Conservation (phyloP, 2,113 vertebrate species). For the Numida meleagris region DNA sequence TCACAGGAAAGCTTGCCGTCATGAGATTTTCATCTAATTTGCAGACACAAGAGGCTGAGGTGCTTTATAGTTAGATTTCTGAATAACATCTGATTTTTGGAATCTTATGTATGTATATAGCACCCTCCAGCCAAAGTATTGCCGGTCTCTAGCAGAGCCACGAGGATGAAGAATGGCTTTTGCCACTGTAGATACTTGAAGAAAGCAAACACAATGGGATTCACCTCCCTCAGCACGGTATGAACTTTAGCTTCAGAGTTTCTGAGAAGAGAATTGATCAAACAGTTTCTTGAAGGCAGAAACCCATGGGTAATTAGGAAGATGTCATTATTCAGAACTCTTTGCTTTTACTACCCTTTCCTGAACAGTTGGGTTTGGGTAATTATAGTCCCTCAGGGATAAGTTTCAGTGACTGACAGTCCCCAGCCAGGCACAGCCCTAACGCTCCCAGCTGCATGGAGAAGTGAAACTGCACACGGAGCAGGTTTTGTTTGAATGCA, state of each 20-base stretch:
- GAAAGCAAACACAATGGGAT: not conserved
- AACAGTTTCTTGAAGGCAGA: conserved; percentile 37
- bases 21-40: not conserved
- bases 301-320: conserved; percentile 39
- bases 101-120: not conserved
- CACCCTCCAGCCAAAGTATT: not conserved
- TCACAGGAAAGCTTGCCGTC: not conserved
- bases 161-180: not conserved
- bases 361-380: conserved; percentile 32
- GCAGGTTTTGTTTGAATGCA: conserved; percentile 30
- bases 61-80: not conserved
- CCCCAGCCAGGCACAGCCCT: not conserved
- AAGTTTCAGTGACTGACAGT: conserved; percentile 30
- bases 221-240: not conserved
- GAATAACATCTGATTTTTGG: not conserved
- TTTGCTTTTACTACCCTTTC: conserved; percentile 15
- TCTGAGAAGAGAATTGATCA: conserved; percentile 33
- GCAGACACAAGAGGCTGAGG: not conserved
- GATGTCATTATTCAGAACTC: conserved; percentile 27
- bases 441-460: not conserved
- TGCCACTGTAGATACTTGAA: fast-evolving
- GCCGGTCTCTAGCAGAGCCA: not conserved
- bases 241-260: conserved; percentile 41
- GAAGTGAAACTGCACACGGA: conserved; percentile 42
- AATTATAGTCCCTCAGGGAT: conserved; percentile 1